Base-by-base conservation (phyloP, 1,140 invertebrate genomes). In the Bombus waltoni region DNA sequence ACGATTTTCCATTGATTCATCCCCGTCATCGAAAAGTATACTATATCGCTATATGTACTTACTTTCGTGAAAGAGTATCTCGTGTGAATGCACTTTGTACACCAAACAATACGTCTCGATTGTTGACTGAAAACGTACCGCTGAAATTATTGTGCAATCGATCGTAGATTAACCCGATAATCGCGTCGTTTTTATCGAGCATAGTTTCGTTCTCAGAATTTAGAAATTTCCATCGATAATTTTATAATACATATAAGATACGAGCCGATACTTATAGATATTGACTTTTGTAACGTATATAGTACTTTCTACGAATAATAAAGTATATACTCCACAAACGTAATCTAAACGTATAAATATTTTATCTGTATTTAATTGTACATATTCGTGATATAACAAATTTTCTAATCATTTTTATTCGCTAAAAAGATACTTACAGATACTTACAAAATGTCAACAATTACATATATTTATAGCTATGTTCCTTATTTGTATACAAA, bases 151-250 rank as follows among this genome's bases (percentile, higher is more conserved):
- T 35, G 5, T 44, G 32, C 38, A 35, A 44, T n/a, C 68, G 38
- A 47, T 42, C 47, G 40, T 73, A n/a, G 18, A 62, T 72, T 59
- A 10, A 32, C 1, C 5, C 25, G 47, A 83, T 65, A 42, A 47
- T 25, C 47, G 15, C 38, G 35, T 28, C 35, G 35, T 66, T 83
- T 83, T 53, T 32, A 62, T 13, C 15, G 35, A 42, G 13, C 18
- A 59, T 28, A 38, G 25, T 71, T 57, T 44, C 10, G 2, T 32
- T 81, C 59, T n/a, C 22, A n/a, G 47, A 73, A 81, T 73, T 81
- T 62, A 15, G 42, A 32, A 77, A n/a, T 25, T 65, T 35, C 4
- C 3, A 35, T 40, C 42, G 13, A n/a, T 53, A 10, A 47, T 47
- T 40, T 40, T 4, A 44, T 59, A 28, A 32, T 59, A 35, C 47